These are phyloP conservation scores for Osmerus eperlanus DNA, from an alignment of 2,113 vertebrate species.

Conservation along the genomic window DNA sequence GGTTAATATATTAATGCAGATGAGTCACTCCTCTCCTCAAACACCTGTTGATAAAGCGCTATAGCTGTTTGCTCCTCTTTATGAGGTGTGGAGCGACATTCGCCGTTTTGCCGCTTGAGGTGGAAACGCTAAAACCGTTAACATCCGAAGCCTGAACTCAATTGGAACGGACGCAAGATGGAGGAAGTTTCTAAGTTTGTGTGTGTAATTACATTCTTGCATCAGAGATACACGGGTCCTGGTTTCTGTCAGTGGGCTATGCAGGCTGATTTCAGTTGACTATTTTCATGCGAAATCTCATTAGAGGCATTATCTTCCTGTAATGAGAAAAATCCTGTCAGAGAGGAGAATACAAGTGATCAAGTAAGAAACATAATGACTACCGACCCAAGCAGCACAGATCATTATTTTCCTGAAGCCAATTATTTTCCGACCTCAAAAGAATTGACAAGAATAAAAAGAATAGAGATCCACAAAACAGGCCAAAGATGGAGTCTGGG, in stretches of 20 bases:
- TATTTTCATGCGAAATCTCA: conserved; percentile 8
- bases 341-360: conserved; percentile 11
- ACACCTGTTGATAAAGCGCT: conserved; percentile 23
- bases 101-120: neutral
- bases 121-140: neutral
- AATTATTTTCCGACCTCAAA: conserved; percentile 12
- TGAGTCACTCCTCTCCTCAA: neutral
- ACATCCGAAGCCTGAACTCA: neutral
- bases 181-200: neutral
- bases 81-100: conserved; percentile 10
- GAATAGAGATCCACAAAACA: conserved; percentile 1
- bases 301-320: conserved; percentile 6
- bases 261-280: neutral
- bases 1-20: conserved; percentile 16
- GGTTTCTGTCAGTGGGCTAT: conserved; percentile 6
- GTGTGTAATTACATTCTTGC: neutral
- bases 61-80: conserved; percentile 12
- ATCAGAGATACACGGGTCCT: neutral
- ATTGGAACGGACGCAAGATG: neutral
- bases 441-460: neutral
- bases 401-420: conserved; percentile 6
- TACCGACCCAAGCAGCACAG: neutral
- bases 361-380: conserved; percentile 7
- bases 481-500: neutral
- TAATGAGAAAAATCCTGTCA: conserved; percentile 7